Percentiles rank a stretch among this genome's conserved stretches.
Evolutionary conservation across 2,888 invertebrate genomes (phyloP).

Genomic region (Cotesia congregata): DNA sequence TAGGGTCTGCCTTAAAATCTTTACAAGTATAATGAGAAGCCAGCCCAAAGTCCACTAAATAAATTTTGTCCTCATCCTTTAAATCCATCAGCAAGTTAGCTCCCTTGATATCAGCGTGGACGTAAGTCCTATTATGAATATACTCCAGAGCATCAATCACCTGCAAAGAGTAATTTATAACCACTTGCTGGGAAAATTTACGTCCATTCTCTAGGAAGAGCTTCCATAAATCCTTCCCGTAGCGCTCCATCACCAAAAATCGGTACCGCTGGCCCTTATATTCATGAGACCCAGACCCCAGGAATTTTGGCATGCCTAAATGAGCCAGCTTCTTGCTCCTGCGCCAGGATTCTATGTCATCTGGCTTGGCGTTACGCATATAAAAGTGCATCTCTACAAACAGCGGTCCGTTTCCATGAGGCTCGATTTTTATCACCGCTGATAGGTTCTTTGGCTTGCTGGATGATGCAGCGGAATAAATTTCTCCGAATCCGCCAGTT

Average conservation of each 20-base stretch:
- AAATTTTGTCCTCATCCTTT: conserved; percentile 80
- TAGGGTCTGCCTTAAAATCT: conserved; percentile 89
- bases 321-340: conserved; percentile 77
- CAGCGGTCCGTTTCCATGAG: conserved; percentile 91
- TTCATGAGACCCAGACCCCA: conserved; percentile 88
- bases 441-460: conserved; percentile 70
- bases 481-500: conserved; percentile 93
- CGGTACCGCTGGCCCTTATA: conserved; percentile 84
- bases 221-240: conserved; percentile 88
- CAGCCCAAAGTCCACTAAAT: conserved; percentile 94
- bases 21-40: conserved; percentile 82
- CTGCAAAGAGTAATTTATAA: conserved; percentile 86
- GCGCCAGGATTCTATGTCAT: conserved; percentile 80
- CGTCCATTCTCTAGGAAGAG: conserved; percentile 79
- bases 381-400: conserved; percentile 96
- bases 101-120: conserved; percentile 97
- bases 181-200: conserved; percentile 80
- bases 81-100: conserved; percentile 89
- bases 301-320: conserved; percentile 88
- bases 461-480: conserved; percentile 78
- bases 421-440: conserved; percentile 87
- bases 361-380: conserved; percentile 80
- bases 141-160: conserved; percentile 92
- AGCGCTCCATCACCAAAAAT: conserved; percentile 87
- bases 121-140: conserved; percentile 90